Percentiles rank a stretch among this genome's conserved stretches.
phyloP scores from a whole-genome alignment of 2,888 invertebrate genomes.

The Maniola hyperantus region DNA sequence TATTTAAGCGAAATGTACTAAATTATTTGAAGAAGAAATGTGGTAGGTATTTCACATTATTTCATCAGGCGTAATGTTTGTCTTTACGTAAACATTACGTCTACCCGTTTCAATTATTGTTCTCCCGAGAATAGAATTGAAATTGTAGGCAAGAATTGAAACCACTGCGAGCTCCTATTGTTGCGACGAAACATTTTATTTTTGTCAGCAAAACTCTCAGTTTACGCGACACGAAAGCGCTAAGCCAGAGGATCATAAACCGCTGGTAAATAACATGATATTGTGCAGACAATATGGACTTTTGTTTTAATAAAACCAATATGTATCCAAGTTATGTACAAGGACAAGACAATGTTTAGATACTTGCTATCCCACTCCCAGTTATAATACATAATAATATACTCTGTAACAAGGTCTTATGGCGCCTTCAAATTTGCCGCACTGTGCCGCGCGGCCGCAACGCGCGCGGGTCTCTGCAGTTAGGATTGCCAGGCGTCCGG shows the following conservation, averaged over 20 bases:
- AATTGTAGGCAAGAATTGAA: constrained; percentile 35
- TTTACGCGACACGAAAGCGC: constrained; percentile 60
- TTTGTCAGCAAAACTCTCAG: constrained; percentile 40
- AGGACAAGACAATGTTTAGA: not conserved
- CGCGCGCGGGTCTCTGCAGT: no score
- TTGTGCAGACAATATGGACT: constrained; percentile 16
- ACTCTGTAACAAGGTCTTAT: no score
- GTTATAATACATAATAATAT: no score
- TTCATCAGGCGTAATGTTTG: constrained; percentile 12
- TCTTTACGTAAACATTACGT: constrained; percentile 20
- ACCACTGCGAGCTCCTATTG: constrained; percentile 36
- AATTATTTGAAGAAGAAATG: constrained; percentile 6
- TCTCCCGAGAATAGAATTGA: constrained; percentile 30
- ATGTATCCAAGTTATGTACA: constrained; percentile 5
- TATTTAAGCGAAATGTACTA: not conserved
- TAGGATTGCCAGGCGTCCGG: no score
- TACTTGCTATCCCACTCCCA: not conserved
- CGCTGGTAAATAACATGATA: constrained; percentile 57
- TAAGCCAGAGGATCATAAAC: constrained; percentile 52
- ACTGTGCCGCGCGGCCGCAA: no score
- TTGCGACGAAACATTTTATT: constrained; percentile 42
- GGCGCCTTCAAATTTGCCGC: no score
- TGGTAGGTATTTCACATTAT: no score
- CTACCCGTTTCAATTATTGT: constrained; percentile 18
- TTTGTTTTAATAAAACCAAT: constrained; percentile 21